Evolutionary conservation across 2,113 vertebrate species (phyloP).

Genomic region (Entosphenus tridentatus): DNA sequence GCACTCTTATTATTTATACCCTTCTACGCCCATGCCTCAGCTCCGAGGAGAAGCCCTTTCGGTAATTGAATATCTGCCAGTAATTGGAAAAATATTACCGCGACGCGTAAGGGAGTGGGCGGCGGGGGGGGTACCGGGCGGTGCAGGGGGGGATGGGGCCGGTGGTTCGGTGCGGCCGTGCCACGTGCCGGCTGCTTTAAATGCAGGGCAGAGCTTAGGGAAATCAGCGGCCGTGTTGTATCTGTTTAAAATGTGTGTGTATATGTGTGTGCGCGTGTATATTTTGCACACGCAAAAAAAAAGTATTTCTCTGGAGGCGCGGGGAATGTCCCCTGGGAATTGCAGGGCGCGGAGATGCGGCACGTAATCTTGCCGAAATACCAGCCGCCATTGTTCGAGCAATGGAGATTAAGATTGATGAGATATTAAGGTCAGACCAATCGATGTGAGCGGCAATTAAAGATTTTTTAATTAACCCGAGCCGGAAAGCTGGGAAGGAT

Average conservation of each 20-base stretch:
- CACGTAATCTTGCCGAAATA: constrained; percentile 10
- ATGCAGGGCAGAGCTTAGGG: too few relatives aligned
- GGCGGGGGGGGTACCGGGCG: too few relatives aligned
- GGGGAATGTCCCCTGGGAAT: not conserved
- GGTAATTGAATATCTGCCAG: constrained; percentile 66
- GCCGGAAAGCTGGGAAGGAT: constrained; percentile 4
- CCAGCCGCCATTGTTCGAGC: constrained; percentile 55
- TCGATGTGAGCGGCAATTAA: constrained; percentile 49
- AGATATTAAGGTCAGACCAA: constrained; percentile 61
- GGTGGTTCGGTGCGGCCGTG: too few relatives aligned
- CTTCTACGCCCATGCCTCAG: constrained; percentile 8
- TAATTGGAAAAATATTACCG: constrained; percentile 72
- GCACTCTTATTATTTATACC: too few relatives aligned
- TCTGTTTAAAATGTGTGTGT: too few relatives aligned
- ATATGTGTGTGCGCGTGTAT: too few relatives aligned
- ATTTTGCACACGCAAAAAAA: too few relatives aligned
- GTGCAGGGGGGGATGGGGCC: too few relatives aligned
- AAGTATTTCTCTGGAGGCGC: not conserved
- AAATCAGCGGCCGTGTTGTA: too few relatives aligned
- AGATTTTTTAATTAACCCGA: constrained; percentile 6
- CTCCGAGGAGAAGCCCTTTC: constrained; percentile 20
- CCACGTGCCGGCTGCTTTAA: too few relatives aligned
- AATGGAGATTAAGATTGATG: constrained; percentile 99
- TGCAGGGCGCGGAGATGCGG: not conserved
- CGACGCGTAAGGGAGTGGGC: constrained; percentile 6